Evolutionary conservation across 1,140 invertebrate genomes (phyloP), one percentile per base, ranked within the genome.

Genomic region (Caenorhabditis inopinata): DNA sequence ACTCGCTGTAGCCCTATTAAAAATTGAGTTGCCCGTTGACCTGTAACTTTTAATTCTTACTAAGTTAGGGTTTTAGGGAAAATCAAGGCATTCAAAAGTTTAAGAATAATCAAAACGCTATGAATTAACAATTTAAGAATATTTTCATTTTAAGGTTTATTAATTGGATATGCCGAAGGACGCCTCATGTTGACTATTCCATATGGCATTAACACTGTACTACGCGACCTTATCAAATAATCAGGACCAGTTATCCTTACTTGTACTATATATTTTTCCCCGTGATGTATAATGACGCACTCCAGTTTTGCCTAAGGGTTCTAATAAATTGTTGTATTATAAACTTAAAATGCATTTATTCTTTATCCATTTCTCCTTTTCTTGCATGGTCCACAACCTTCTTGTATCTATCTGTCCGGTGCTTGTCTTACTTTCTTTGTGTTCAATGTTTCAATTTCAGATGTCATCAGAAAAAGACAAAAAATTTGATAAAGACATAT

Each of bases 131-230:
- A n/a, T n/a, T n/a, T n/a, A n/a, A n/a, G n/a, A n/a, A n/a, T n/a
- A n/a, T n/a, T n/a, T n/a, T n/a, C n/a, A n/a, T 45, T 51, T 77
- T 29, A 74, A 74, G 78, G 47, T 35, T 47, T 77, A 75, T 73
- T 75, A 1, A 21, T 68, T 11, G 58, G 58, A 18, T 68, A 29
- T 16, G 7, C 38, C 16, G 58, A 68, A 38, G 58, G 32, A 21
- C 58, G 58, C 1, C 58, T 68, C n/a, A 68, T 68, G 58, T 32
- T 68, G n/a, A 68, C 58, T 9, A 68, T 68, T 21, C 58, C 58
- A 6, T 68, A 68, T 21, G 58, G 32, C 7, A 12, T 68, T 12
- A 68, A 68, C 58, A 68, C 32, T 68, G 58, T 68, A 14, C 11
- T 68, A n/a, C 58, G 58, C n/a, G 32, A 21, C 7, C 2, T 68